Percentiles rank a stretch among this genome's conserved stretches.
These are phyloP conservation scores for Micrastur ruficollis DNA, from an alignment of 2,797 vertebrate genomes.

Conservation along the genomic window DNA sequence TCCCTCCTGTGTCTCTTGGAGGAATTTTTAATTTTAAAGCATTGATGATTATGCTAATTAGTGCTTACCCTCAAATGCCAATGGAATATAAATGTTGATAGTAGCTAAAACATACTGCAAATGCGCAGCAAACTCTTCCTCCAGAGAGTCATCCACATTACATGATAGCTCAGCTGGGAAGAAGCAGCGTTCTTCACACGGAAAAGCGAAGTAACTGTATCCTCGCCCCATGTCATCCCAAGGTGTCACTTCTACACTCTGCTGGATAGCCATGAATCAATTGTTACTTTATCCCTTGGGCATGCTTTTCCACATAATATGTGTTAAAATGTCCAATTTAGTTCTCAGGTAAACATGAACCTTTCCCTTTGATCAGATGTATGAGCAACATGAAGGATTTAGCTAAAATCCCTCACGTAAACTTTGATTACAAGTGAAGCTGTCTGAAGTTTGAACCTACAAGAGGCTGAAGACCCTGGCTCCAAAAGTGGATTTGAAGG, in stretches of 20 bases:
- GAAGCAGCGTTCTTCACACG: not conserved
- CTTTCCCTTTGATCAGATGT: not conserved
- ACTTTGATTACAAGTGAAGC: not conserved
- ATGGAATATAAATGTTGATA: slow-evolving; percentile 55
- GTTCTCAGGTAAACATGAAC: not conserved
- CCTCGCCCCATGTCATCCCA: not conserved
- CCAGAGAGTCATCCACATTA: not conserved
- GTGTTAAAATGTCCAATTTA: not conserved
- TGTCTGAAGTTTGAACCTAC: not conserved
- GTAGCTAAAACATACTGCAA: slow-evolving; percentile 55
- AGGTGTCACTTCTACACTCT: not conserved
- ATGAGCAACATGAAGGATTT: not conserved
- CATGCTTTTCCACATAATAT: not conserved
- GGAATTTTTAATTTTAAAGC: slow-evolving; percentile 49
- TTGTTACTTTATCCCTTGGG: not conserved
- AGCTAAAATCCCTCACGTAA: not conserved
- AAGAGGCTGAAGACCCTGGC: not conserved
- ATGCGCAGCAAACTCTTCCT: not conserved
- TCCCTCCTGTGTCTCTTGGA: slow-evolving; percentile 8
- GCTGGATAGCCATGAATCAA: not conserved
- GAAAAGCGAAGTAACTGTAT: not conserved
- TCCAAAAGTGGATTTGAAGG: not conserved
- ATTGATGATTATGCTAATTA: slow-evolving; percentile 50
- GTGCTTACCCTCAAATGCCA: slow-evolving; percentile 49
- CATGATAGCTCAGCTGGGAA: slow-evolving; percentile 27